A percentile compares a stretch with the other conserved stretches of the same genome.
Evolutionary conservation across 1,140 invertebrate species (phyloP).

Genomic region (Heliconius hewitsoni): DNA sequence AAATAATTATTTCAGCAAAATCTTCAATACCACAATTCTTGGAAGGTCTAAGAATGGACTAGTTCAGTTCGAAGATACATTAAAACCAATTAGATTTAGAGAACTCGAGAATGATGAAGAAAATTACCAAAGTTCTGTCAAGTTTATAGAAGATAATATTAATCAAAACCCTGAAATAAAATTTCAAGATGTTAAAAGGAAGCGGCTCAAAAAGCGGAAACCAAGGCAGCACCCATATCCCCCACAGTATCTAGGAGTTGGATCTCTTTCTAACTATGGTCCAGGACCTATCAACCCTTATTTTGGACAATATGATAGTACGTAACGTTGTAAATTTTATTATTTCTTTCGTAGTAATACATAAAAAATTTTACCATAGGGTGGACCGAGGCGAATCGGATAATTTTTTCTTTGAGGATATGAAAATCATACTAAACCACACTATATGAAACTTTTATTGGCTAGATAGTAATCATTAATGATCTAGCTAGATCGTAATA

Average conservation of each 20-base stretch:
- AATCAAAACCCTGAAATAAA: conserved; percentile 9
- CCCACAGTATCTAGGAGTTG: conserved; percentile 4
- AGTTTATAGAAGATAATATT: conserved; percentile 15
- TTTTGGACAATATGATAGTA: conserved; percentile 21
- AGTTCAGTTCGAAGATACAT: neutral
- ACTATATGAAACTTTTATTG: too few species aligned
- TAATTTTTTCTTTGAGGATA: too few species aligned
- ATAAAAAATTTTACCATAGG: too few species aligned
- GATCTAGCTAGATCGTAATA: too few species aligned
- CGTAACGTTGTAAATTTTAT: neutral
- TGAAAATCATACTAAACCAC: too few species aligned
- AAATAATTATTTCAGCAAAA: conserved; percentile 38
- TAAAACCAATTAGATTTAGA: neutral
- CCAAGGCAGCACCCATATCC: conserved; percentile 9
- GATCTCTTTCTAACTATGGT: neutral
- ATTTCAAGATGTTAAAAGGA: conserved; percentile 21
- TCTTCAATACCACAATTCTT: conserved; percentile 26
- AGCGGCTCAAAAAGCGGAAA: conserved; percentile 22
- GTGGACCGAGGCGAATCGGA: too few species aligned
- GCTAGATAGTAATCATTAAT: too few species aligned
- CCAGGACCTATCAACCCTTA: neutral
- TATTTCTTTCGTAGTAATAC: too few species aligned
- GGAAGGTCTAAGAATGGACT: neutral
- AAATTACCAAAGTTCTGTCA: conserved; percentile 1
- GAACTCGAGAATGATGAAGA: neutral